Base-by-base conservation (phyloP, 2,888 invertebrate species). In the Noctua fimbriata region DNA sequence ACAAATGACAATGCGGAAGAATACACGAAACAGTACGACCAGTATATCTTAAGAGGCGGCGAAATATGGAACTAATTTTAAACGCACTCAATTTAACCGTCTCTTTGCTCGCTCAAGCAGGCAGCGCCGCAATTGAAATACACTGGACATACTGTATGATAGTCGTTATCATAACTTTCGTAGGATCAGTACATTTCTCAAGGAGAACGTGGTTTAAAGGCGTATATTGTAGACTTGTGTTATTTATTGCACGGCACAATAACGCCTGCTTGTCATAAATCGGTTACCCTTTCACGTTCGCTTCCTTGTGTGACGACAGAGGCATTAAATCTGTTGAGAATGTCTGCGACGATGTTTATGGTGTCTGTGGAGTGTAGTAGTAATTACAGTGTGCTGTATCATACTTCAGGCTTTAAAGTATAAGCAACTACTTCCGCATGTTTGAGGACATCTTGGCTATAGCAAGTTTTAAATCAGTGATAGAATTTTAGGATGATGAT, bases 281-380 rank as follows among this genome's bases (percentile, higher is more conserved):
- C 41, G 47, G 69, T 36, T 84, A 69, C 9, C 82, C 76, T 85
- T 84, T 79, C 65, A 73, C 49, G 36, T 47, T 72, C 63, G 52
- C 79, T 83, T 83, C 82, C 83, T 80, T 73, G 63, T 77, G 36
- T 69, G 81, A 55, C 60, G 74, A 70, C 74, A 73, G 14, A 6
- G 49, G 58, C 28, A 70, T 73, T 78, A 71, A 79, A 83, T 72
- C 41, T 78, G 65, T 67, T 47, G 5, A 16, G 52, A 21, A 66
- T 74, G 70, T 41, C 66, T 71, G 36, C 18, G n/a, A 66, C 41
- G 16, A 65, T 74, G 55, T 74, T 78, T 82, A 73, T 65, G n/a
- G 14, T 41, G 24, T 16, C 28, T 58, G 47, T 52, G 2, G n/a
- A 18, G 32, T 63, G 32, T 63, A 32, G 63, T 36, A 12, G 28